Evolutionary conservation across 2,113 vertebrate genomes (phyloP).

Genomic region (Theristicus caerulescens): DNA sequence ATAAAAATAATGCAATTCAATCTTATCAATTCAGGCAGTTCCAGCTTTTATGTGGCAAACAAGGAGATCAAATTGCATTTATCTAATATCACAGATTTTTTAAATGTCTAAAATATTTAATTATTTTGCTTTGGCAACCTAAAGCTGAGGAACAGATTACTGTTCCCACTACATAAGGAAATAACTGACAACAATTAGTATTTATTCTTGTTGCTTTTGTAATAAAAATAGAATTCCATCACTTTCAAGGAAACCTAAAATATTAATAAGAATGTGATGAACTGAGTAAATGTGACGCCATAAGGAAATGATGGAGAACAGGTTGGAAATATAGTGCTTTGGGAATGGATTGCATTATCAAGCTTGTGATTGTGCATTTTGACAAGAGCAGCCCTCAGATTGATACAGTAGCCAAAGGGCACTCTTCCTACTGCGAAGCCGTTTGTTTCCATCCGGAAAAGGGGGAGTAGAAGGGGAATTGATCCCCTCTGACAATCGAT

Average conservation of each 20-base stretch:
- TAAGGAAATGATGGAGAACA: constrained; percentile 72
- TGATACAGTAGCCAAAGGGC: constrained; percentile 69
- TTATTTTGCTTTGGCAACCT: constrained; percentile 67
- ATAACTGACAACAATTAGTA: constrained; percentile 69
- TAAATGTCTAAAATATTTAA: constrained; percentile 65
- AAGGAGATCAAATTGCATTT: constrained; percentile 68
- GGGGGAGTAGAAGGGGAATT: constrained; percentile 37
- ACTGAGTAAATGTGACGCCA: constrained; percentile 68
- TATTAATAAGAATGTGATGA: constrained; percentile 71
- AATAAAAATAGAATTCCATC: constrained; percentile 74
- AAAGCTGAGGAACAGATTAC: constrained; percentile 64
- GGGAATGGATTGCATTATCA: constrained; percentile 68
- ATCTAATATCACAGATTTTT: constrained; percentile 69
- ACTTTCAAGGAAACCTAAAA: constrained; percentile 71
- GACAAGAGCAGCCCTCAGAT: constrained; percentile 68
- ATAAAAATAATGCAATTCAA: constrained; percentile 64
- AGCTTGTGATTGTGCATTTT: constrained; percentile 68
- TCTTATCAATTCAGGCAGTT: constrained; percentile 66
- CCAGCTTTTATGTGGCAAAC: constrained; percentile 65
- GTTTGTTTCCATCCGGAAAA: constrained; percentile 41
- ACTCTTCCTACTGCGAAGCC: constrained; percentile 52
- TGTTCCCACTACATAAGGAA: constrained; percentile 68
- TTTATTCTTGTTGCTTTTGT: constrained; percentile 71
- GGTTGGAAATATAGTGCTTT: constrained; percentile 68
- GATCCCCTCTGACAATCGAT: constrained; percentile 34